Percentiles rank a stretch among this genome's conserved stretches.
These are phyloP conservation scores for Dilophus febrilis DNA, from an alignment of 2,888 invertebrate species.

Conservation along the genomic window DNA sequence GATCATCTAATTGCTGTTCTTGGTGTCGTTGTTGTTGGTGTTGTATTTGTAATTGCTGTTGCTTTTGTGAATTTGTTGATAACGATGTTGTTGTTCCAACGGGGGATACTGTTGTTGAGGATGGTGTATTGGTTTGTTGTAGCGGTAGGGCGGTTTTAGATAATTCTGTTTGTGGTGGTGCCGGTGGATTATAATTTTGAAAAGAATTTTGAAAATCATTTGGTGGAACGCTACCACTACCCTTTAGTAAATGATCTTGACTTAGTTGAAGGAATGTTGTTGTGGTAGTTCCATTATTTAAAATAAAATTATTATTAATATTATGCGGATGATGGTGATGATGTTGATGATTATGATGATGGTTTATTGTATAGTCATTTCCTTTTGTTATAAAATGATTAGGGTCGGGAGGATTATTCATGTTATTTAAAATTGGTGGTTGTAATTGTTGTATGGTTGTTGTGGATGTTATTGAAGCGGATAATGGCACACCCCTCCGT, in stretches of 20 bases:
- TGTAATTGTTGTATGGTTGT: not conserved
- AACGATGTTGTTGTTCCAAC: not conserved
- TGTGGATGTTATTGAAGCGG: not conserved
- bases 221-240: not conserved
- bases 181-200: not conserved
- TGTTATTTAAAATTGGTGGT: too few species aligned
- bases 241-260: constrained; percentile 26
- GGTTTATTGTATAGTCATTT: too few species aligned
- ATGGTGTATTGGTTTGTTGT: not conserved
- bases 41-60: not conserved
- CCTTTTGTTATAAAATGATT: too few species aligned
- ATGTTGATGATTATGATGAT: too few species aligned
- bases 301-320: constrained; percentile 10
- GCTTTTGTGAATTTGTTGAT: not conserved
- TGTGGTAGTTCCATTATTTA: constrained; percentile 15
- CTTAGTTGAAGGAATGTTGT: constrained; percentile 25
- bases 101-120: not conserved
- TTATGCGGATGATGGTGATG: too few species aligned
- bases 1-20: not conserved
- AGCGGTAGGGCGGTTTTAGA: too few species aligned
- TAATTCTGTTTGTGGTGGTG: too few species aligned
- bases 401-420: too few species aligned
- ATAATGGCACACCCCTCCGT: constrained; percentile 25
- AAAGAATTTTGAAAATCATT: not conserved
- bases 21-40: not conserved